These are phyloP conservation scores for Fundulus diaphanus DNA, from an alignment of 2,797 vertebrate species.

Conservation along the genomic window DNA sequence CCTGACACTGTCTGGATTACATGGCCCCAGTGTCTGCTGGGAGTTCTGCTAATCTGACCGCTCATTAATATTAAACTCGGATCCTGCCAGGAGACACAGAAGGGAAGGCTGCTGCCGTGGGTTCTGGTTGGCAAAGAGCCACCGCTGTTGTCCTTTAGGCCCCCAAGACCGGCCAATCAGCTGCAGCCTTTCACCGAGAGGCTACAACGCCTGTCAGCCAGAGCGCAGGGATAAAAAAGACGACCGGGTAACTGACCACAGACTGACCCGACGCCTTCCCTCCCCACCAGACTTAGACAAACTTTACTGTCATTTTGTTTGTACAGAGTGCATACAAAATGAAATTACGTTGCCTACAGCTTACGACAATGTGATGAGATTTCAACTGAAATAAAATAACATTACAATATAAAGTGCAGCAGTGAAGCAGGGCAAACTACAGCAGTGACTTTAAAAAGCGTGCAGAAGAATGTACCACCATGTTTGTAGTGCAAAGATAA, in stretches of 20 bases:
- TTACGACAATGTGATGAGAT: too few species aligned
- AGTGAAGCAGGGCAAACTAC: too few species aligned
- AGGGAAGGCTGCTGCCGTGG: not conserved
- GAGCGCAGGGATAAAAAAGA: not conserved
- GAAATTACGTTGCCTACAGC: too few species aligned
- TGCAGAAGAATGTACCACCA: too few species aligned
- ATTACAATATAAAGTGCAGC: too few species aligned
- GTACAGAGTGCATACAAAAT: too few species aligned
- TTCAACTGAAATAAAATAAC: too few species aligned
- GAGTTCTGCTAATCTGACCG: conserved; percentile 76
- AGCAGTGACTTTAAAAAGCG: too few species aligned
- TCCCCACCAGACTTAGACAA: not conserved
- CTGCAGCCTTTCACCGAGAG: conserved; percentile 3
- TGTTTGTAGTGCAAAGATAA: too few species aligned
- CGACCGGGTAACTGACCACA: not conserved
- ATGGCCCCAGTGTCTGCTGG: conserved; percentile 67
- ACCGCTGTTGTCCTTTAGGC: conserved; percentile 25
- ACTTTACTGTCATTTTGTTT: too few species aligned
- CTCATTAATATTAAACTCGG: conserved; percentile 78
- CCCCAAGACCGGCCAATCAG: conserved; percentile 35
- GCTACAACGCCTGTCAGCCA: conserved; percentile 32
- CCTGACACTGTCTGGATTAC: conserved; percentile 74
- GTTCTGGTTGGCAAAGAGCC: conserved; percentile 43
- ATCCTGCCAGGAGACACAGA: conserved; percentile 50
- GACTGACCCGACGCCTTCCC: conserved; percentile 13